These are phyloP conservation scores for Rhinoraja longicauda DNA, from an alignment of 2,797 vertebrate genomes.

Conservation along the genomic window DNA sequence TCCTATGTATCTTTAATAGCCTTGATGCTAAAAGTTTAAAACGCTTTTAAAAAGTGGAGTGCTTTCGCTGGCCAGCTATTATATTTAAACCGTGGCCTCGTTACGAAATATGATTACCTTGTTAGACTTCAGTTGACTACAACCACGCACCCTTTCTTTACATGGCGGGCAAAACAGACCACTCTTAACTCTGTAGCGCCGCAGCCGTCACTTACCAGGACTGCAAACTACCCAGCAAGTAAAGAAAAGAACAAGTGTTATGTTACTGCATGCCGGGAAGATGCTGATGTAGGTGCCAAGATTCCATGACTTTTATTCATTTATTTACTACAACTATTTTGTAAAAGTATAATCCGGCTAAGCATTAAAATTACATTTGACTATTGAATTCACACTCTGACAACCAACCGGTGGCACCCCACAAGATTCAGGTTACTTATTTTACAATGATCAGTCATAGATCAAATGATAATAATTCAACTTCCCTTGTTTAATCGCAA, in stretches of 20 bases:
- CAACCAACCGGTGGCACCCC: not conserved
- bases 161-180: not conserved
- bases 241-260: not conserved
- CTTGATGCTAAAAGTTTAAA: not conserved
- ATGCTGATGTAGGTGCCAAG: not conserved
- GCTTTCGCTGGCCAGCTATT: not conserved
- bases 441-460: not conserved
- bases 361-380: not conserved
- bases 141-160: not conserved
- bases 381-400: not conserved
- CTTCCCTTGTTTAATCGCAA: slow-evolving; percentile 19
- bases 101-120: not conserved
- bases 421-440: not conserved
- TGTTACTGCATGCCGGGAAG: not conserved
- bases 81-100: not conserved
- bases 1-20: not conserved
- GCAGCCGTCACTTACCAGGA: not conserved
- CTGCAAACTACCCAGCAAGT: not conserved
- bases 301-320: slow-evolving; percentile 12
- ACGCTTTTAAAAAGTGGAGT: too few relatives aligned
- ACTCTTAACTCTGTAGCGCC: not conserved
- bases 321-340: not conserved
- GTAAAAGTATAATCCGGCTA: not conserved
- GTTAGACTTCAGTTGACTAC: not conserved
- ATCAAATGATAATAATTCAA: not conserved